Percentiles rank a stretch among this genome's conserved stretches.
phyloP scores from a whole-genome alignment of 2,797 vertebrate species.

The Neosalanx taihuensis region DNA sequence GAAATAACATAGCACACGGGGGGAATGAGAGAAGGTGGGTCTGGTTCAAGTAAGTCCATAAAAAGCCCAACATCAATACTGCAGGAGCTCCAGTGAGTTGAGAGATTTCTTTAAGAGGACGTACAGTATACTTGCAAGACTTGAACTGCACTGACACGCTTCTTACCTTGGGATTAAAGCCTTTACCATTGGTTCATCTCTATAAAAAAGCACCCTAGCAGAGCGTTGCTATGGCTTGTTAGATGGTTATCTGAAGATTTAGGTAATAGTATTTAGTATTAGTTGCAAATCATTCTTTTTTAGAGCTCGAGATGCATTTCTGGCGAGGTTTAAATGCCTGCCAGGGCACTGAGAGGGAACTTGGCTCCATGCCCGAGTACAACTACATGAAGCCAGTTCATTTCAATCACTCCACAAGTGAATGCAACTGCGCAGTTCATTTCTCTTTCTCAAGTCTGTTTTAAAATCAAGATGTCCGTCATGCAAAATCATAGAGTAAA shows the following conservation, averaged over 20 bases:
- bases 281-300: constrained; percentile 43
- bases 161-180: neutral
- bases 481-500: neutral
- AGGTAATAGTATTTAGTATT: constrained; percentile 19
- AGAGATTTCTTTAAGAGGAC: constrained; percentile 63
- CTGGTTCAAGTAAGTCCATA: constrained; percentile 61
- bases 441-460: neutral
- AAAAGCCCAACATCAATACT: constrained; percentile 66
- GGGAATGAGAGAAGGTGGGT: constrained; percentile 56
- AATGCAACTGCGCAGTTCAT: neutral
- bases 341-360: constrained; percentile 55
- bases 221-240: neutral
- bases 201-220: neutral
- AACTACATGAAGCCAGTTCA: constrained; percentile 65
- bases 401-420: constrained; percentile 73
- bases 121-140: constrained; percentile 43
- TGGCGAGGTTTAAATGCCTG: constrained; percentile 78
- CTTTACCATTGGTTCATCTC: neutral
- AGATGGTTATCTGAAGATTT: constrained; percentile 10
- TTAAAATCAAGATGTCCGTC: neutral
- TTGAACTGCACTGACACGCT: too few species aligned
- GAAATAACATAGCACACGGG: constrained; percentile 69
- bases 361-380: constrained; percentile 78
- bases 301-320: constrained; percentile 47
- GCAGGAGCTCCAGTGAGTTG: constrained; percentile 56